Evolutionary conservation across 2,888 invertebrate species (phyloP).

Genomic region (Megastigmus dorsalis): DNA sequence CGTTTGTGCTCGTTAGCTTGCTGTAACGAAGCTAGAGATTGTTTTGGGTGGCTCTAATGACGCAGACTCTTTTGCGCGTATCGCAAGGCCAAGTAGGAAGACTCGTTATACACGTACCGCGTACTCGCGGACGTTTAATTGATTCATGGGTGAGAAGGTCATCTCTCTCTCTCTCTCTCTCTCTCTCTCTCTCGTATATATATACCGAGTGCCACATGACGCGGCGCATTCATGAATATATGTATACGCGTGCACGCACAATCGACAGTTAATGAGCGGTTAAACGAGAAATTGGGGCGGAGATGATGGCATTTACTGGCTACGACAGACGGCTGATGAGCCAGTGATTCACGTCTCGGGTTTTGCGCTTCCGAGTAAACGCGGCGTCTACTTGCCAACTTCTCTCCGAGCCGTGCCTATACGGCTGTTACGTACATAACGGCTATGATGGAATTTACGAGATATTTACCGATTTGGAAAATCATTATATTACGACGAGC

Average conservation of each 20-base stretch:
- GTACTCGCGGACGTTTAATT: constrained; percentile 56
- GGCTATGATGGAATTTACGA: too few species aligned
- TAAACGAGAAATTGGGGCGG: constrained; percentile 62
- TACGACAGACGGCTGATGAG: neutral
- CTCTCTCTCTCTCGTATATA: too few species aligned
- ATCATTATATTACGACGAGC: too few species aligned
- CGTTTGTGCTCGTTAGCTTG: constrained; percentile 22
- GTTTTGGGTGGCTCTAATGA: constrained; percentile 17
- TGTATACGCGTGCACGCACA: neutral
- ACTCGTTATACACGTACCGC: constrained; percentile 37
- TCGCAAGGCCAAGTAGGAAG: constrained; percentile 29
- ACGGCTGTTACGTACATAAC: neutral
- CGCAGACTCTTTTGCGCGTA: constrained; percentile 46
- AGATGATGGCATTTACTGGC: neutral
- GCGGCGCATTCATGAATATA: too few species aligned
- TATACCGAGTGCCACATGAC: too few species aligned
- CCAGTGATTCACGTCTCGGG: neutral
- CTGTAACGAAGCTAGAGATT: neutral
- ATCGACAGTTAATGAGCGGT: constrained; percentile 55
- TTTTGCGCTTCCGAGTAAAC: constrained; percentile 53
- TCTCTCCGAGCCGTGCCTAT: neutral
- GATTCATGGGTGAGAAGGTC: constrained; percentile 11
- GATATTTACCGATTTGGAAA: too few species aligned
- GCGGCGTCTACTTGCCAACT: constrained; percentile 34
- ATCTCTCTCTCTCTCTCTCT: too few species aligned